phyloP scores from a whole-genome alignment of 2,888 invertebrate genomes.

The Platycheirus rosarum region DNA sequence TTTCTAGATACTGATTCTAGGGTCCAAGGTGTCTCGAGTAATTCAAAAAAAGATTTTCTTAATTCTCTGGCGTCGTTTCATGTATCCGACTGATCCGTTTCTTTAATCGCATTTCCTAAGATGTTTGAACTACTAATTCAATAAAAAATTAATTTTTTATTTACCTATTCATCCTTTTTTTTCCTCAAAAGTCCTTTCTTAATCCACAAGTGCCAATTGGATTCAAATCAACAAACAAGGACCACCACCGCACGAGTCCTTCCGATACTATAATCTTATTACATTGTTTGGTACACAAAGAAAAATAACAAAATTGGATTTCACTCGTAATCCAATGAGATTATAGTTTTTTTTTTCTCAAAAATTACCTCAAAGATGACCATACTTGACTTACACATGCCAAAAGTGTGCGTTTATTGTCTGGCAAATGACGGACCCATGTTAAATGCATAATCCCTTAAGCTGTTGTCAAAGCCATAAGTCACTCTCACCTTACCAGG shows the following conservation, averaged over 20 bases:
- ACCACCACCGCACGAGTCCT: not conserved
- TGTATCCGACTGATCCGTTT: too few species aligned
- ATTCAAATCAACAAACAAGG: constrained; percentile 27
- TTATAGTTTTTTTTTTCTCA: constrained; percentile 18
- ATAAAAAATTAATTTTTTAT: too few species aligned
- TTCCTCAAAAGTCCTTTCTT: not conserved
- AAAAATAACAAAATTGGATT: constrained; percentile 63
- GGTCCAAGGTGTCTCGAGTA: too few species aligned
- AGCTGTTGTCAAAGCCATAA: constrained; percentile 69
- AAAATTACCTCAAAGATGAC: constrained; percentile 18
- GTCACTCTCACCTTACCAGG: constrained; percentile 60
- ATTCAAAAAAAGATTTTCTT: too few species aligned
- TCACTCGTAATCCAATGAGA: constrained; percentile 61
- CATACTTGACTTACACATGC: constrained; percentile 22
- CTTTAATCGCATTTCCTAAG: too few species aligned
- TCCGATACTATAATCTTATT: constrained; percentile 40
- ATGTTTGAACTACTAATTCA: too few species aligned
- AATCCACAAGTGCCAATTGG: constrained; percentile 21
- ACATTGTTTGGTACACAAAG: constrained; percentile 62
- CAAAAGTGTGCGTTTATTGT: constrained; percentile 21
- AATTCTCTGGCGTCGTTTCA: too few species aligned
- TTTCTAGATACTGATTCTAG: too few species aligned
- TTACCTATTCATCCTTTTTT: not conserved
- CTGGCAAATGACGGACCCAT: constrained; percentile 44
- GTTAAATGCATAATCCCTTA: constrained; percentile 65